Evolutionary conservation across 1,140 invertebrate species (phyloP).

Genomic region (Drosophila kikkawai): DNA sequence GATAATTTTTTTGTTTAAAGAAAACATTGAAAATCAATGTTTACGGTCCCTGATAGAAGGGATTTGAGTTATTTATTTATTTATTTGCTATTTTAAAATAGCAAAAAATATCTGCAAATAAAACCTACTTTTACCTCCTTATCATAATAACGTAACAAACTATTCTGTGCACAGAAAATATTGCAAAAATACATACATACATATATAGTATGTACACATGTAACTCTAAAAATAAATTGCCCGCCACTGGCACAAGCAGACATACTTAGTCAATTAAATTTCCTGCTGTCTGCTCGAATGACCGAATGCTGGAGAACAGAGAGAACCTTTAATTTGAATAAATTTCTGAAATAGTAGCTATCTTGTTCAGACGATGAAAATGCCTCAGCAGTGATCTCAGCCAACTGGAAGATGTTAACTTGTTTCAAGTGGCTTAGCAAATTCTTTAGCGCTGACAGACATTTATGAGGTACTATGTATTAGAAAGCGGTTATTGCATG

Average conservation of each 20-base stretch:
- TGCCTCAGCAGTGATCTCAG: constrained; percentile 5
- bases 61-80: too few species aligned
- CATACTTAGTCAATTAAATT: neutral
- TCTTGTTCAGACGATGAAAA: neutral
- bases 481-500: constrained; percentile 7
- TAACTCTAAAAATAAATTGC: neutral
- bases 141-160: neutral
- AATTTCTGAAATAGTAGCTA: neutral
- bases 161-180: neutral
- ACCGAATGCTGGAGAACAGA: neutral
- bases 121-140: neutral
- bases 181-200: neutral
- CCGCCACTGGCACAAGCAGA: neutral
- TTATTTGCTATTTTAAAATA: neutral
- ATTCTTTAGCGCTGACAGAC: constrained; percentile 1
- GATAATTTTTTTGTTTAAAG: too few species aligned
- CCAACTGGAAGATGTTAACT: neutral
- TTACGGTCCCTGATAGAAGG: too few species aligned
- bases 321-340: constrained; percentile 2
- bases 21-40: too few species aligned
- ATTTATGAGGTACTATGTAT: neutral
- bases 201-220: neutral
- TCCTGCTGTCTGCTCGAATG: neutral
- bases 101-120: neutral
- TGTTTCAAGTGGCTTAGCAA: neutral